phyloP scores from a whole-genome alignment of 2,797 vertebrate genomes.

The Carcharodon carcharias region DNA sequence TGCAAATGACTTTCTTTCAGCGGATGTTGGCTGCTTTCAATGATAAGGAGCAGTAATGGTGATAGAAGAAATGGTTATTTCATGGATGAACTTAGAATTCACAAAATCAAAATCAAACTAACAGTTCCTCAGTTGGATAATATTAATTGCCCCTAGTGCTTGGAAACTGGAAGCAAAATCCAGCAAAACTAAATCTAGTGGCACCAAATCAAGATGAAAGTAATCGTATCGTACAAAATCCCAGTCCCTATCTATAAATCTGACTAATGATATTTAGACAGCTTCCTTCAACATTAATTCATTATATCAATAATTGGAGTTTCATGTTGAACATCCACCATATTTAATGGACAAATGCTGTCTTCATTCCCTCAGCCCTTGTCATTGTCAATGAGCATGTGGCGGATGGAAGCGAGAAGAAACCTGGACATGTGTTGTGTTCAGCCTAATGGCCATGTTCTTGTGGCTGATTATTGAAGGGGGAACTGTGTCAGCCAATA shows the following conservation, averaged over 20 bases:
- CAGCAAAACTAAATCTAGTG: background rate
- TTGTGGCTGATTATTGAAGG: too few relatives aligned
- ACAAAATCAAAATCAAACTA: background rate
- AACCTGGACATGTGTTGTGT: too few relatives aligned
- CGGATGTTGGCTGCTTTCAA: background rate
- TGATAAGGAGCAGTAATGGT: background rate
- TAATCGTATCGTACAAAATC: background rate
- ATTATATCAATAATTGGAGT: background rate
- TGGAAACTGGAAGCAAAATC: background rate
- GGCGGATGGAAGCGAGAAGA: too few relatives aligned
- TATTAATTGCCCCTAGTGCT: background rate
- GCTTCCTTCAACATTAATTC: background rate
- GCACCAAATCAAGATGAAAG: background rate
- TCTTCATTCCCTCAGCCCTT: too few relatives aligned
- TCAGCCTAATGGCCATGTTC: too few relatives aligned
- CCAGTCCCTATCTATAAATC: background rate
- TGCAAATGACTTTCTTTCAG: background rate
- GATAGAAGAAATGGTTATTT: background rate
- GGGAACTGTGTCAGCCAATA: too few relatives aligned
- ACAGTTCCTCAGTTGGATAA: background rate
- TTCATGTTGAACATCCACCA: background rate
- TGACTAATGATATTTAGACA: background rate
- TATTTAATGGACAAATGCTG: background rate
- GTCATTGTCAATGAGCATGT: too few relatives aligned
- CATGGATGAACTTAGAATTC: slow-evolving; percentile 1